phyloP scores from a whole-genome alignment of 1,140 invertebrate species.

The Geopemphigus sp. region DNA sequence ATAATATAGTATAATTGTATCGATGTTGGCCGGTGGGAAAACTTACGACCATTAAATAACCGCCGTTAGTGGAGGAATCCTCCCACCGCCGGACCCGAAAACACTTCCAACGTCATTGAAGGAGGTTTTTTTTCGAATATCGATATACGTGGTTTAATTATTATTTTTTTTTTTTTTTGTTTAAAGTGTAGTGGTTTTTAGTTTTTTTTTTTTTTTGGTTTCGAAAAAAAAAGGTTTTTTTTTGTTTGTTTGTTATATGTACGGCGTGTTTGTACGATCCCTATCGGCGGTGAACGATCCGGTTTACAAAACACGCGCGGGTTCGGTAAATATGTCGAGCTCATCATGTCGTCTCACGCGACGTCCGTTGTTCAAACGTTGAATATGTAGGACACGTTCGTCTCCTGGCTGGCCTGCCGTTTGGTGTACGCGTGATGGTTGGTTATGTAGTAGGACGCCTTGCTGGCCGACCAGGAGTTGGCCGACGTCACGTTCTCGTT shows the following conservation, averaged over 20 bases:
- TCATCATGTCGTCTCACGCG: conserved; percentile 1
- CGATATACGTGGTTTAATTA: neutral
- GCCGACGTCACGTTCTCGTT: conserved; percentile 81
- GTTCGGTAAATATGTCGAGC: neutral
- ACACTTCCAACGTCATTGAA: conserved; percentile 49
- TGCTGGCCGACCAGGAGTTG: conserved; percentile 56
- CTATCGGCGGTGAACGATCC: neutral
- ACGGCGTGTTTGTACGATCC: neutral
- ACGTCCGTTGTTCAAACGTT: conserved; percentile 50
- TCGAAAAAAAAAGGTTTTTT: neutral
- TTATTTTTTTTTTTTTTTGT: no score
- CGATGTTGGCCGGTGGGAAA: conserved; percentile 15
- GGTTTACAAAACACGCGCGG: neutral
- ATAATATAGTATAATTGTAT: neutral
- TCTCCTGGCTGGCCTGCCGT: conserved; percentile 54
- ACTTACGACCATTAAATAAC: neutral
- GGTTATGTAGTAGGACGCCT: conserved; percentile 77
- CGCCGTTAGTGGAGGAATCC: no score
- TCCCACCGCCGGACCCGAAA: conserved; percentile 30
- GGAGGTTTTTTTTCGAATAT: conserved; percentile 43
- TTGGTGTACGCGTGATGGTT: conserved; percentile 59
- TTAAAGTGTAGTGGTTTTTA: no score
- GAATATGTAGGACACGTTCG: conserved; percentile 55
- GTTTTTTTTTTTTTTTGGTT: neutral
- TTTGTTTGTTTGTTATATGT: neutral